Evolutionary conservation across 2,888 invertebrate species (phyloP), one percentile per base, ranked within the genome.

Genomic region (Chydorus sphaericus): DNA sequence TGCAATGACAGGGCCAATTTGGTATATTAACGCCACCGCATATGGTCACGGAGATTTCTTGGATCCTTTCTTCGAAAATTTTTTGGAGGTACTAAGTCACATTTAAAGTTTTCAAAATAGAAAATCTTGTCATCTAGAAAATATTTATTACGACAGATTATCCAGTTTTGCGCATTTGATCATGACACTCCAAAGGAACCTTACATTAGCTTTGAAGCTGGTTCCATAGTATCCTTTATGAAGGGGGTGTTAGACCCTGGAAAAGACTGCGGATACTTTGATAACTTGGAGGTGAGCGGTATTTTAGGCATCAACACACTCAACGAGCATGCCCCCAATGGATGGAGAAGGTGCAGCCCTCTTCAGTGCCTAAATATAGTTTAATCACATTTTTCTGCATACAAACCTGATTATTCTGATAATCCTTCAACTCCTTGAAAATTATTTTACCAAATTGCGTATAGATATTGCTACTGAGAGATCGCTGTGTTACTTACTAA

Each of bases 11-110:
- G 60, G 62, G 7, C 60, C 60, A 2, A 53, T 60, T 7, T 64
- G 64, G 64, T 60, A 59, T 38, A 50, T 62, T 30, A 63, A 64
- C 56, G 62, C 63, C 5, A 61, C 62, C 1, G 56, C 44, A 11
- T 64, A 58, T 49, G 64, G 62, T 20, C 64, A 64, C 48, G 61
- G 44, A 2, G 64, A 63, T 54, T 60, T 62, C 55, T 57, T 62
- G 18, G 62, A 64, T 37, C 59, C 54, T 11, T 55, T 49, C 1
- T 61, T 58, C 38, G 55, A 23, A 4, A 37, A 52, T 14, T 20
- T 52, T 11, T 23, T 31, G 14, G 52, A 31, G 50, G 50, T 50
- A 18, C 18, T 18, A 14, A 8, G 18, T 6, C 50, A 16, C 4
- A 16, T 23, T 11, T 3, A 5, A 26, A 28, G 10, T 20, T 23